Conservation (phyloP, 2,797 vertebrate genomes). For the Danio choprae region DNA sequence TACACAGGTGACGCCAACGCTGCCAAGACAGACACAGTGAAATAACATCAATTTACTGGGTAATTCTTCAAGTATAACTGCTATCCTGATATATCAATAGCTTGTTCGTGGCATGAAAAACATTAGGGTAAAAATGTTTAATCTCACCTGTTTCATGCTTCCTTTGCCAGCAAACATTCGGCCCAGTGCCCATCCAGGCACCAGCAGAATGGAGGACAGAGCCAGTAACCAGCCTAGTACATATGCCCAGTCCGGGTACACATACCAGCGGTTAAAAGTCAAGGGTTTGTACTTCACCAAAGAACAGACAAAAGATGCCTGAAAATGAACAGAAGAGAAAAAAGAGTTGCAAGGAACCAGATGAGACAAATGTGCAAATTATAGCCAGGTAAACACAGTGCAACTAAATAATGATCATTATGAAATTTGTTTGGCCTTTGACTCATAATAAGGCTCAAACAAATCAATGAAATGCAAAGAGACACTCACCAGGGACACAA, state of each 20-base stretch:
- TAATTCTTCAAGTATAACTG: too few relatives aligned
- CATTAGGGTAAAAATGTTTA: too few relatives aligned
- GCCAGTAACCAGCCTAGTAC: slow-evolving; percentile 82
- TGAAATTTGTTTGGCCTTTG: neutral
- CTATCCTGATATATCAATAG: neutral
- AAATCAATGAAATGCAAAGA: neutral
- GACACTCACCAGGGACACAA: neutral
- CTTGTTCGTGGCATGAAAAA: neutral
- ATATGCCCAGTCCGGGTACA: slow-evolving; percentile 85
- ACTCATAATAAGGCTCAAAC: neutral
- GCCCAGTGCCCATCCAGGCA: slow-evolving; percentile 74
- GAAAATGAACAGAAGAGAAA: neutral
- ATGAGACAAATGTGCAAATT: neutral
- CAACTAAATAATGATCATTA: neutral
- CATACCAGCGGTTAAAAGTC: slow-evolving; percentile 81
- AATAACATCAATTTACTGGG: neutral
- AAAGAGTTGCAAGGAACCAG: neutral
- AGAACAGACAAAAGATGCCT: slow-evolving; percentile 82
- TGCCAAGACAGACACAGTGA: slow-evolving; percentile 44
- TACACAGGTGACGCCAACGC: slow-evolving; percentile 66
- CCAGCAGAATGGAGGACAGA: slow-evolving; percentile 84
- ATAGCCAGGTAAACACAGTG: neutral
- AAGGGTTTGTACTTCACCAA: slow-evolving; percentile 83
- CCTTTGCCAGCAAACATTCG: slow-evolving; percentile 67
- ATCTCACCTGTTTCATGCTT: slow-evolving; percentile 70